A percentile compares a stretch with the other conserved stretches of the same genome.
Conservation (phyloP, 2,797 vertebrate genomes). For the Eurystomus glaucurus region DNA sequence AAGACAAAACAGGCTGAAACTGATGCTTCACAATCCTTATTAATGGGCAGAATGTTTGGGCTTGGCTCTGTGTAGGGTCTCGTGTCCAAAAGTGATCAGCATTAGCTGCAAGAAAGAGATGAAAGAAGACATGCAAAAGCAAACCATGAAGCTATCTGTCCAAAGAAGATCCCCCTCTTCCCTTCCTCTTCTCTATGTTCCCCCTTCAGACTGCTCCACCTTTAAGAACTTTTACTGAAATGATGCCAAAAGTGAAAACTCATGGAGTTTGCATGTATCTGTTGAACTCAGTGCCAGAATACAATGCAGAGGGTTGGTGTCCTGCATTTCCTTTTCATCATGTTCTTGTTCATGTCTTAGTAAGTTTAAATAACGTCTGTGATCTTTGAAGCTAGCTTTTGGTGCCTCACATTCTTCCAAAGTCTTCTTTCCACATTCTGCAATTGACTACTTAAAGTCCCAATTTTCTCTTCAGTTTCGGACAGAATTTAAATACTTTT, state of each 20-base stretch:
- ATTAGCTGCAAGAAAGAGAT: background rate
- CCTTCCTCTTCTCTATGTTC: accelerated
- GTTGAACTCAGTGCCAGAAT: accelerated
- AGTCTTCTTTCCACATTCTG: background rate
- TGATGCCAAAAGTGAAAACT: background rate
- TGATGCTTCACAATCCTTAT: background rate
- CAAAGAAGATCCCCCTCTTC: background rate
- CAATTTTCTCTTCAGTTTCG: background rate
- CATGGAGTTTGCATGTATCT: background rate
- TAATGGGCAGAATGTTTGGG: background rate
- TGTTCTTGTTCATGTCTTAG: background rate
- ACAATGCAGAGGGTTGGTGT: background rate
- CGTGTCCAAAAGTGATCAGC: background rate
- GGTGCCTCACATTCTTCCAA: background rate
- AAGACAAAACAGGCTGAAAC: background rate
- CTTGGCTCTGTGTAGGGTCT: background rate
- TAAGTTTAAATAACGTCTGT: background rate
- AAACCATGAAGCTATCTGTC: background rate
- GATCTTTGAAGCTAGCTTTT: background rate
- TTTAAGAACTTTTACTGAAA: background rate
- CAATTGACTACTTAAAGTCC: background rate
- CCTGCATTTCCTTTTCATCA: background rate
- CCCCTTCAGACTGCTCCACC: background rate
- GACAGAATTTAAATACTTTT: background rate
- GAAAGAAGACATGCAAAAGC: background rate